Evolutionary conservation across 2,888 invertebrate genomes (phyloP), one percentile per base, ranked within the genome.

Genomic region (Heteromurus nitidus): DNA sequence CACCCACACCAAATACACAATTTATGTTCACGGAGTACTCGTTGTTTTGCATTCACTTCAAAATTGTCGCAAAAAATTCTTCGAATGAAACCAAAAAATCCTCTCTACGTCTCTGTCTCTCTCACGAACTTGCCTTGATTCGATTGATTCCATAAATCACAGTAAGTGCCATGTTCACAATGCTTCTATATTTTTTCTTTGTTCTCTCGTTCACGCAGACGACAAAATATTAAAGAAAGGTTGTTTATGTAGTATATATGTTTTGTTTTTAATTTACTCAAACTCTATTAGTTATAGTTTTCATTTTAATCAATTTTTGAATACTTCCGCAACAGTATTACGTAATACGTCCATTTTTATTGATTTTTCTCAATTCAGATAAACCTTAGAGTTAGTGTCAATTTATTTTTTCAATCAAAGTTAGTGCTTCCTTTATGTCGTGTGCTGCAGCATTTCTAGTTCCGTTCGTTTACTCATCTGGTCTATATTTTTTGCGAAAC

Each of bases 141-240:
- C 64, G 60, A 64, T 80, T 73, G 74, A 62, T 62, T 70, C 73
- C 75, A 44, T 55, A 65, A 72, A 72, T 53, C 81, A 81, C 81
- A 81, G 81, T 81, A 81, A 81, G 81, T 81, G 81, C 81, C 69
- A 81, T 55, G 26, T 81, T 81, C 81, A 81, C 81, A 50, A 81
- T 75, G 70, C 67, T 76, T 76, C 24, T 58, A n/a, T n/a, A n/a
- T n/a, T 26, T 73, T 64, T 65, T 20, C 55, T 44, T 76, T 68
- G 65, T 75, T 75, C 75, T 50, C 75, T 58, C 36, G 42, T 47
- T n/a, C 65, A 55, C 20, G 11, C 2, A 55, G 20, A 47, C n/a
- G 36, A 36, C 5, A 36, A 20, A 30, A 13, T 62, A 2, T 62
- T 16, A 22, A 22, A n/a, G n/a, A n/a, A n/a, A n/a, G n/a, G n/a